Evolutionary conservation across 23 tunicate species (phyloP).

Genomic region (Ciona savignyi): DNA sequence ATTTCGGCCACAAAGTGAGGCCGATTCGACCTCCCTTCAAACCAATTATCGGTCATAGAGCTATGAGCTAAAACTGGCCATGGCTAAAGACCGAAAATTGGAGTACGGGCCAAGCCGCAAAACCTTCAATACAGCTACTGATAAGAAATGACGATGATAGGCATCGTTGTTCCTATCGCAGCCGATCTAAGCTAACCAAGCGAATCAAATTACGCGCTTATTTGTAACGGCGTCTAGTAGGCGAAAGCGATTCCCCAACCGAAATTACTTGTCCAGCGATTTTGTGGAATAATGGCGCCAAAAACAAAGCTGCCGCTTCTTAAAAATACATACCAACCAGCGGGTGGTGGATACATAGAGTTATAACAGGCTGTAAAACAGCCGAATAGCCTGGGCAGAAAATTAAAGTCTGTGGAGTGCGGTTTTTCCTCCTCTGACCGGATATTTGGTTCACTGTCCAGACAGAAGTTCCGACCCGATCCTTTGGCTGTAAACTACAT

Average conservation of each 20-base stretch:
- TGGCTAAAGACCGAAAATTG: neutral
- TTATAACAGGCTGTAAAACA: too few species aligned
- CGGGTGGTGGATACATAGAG: too few species aligned
- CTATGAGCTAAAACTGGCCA: neutral
- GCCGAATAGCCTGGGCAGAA: neutral
- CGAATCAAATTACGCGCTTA: constrained; percentile 1
- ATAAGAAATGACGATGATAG: too few species aligned
- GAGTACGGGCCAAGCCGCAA: neutral
- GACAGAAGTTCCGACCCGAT: too few species aligned
- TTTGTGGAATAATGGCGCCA: too few species aligned
- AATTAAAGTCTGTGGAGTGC: neutral
- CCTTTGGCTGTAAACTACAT: too few species aligned
- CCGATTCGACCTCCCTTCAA: neutral
- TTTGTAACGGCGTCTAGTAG: neutral
- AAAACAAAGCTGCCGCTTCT: too few species aligned
- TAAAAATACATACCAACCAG: too few species aligned
- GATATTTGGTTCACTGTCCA: neutral
- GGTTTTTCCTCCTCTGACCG: neutral
- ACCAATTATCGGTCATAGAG: neutral
- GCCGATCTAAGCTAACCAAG: neutral
- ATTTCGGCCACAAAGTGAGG: neutral
- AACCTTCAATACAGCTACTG: too few species aligned
- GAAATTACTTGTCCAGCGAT: too few species aligned
- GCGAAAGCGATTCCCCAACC: neutral
- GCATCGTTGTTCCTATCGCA: too few species aligned